These are phyloP conservation scores for Meliscaeva auricollis DNA, from an alignment of 2,888 invertebrate genomes.

Conservation along the genomic window DNA sequence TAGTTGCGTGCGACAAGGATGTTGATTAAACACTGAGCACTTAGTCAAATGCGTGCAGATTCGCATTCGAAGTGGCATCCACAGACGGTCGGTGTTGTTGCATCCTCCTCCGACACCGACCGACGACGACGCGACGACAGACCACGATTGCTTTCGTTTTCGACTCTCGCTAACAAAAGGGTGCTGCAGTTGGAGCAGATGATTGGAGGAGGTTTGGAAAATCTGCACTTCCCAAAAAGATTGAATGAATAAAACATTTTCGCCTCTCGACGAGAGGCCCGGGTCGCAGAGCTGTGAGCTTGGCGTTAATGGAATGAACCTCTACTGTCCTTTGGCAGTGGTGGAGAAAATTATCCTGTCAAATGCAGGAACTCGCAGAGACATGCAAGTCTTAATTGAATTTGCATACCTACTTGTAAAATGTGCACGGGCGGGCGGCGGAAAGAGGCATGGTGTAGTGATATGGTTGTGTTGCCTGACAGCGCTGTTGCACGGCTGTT, in stretches of 20 bases:
- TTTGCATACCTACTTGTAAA: conserved; percentile 72
- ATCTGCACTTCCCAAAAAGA: conserved; percentile 42
- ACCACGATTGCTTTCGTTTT: conserved; percentile 61
- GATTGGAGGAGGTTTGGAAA: neutral
- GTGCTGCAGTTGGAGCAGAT: neutral
- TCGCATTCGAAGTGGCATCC: conserved; percentile 68
- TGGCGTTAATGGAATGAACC: conserved; percentile 74
- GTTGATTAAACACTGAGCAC: conserved; percentile 79
- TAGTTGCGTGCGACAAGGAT: conserved; percentile 78
- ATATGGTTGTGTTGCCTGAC: conserved; percentile 12
- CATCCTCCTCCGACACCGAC: conserved; percentile 15
- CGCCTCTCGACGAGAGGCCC: conserved; percentile 40
- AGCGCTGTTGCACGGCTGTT: conserved; percentile 37
- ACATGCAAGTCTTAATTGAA: conserved; percentile 76
- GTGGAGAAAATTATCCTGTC: conserved; percentile 76
- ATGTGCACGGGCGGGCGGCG: conserved; percentile 7
- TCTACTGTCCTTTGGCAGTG: conserved; percentile 73
- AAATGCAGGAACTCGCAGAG: conserved; percentile 73
- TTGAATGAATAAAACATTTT: conserved; percentile 75
- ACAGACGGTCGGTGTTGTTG: conserved; percentile 36
- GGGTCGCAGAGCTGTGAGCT: conserved; percentile 20
- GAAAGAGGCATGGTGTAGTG: neutral
- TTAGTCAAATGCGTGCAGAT: conserved; percentile 79
- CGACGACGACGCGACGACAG: conserved; percentile 8
- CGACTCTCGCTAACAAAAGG: conserved; percentile 12